Percentiles rank a stretch among this genome's conserved stretches.
Conservation (phyloP, 2,888 invertebrate species). For the Dusona sp. region DNA sequence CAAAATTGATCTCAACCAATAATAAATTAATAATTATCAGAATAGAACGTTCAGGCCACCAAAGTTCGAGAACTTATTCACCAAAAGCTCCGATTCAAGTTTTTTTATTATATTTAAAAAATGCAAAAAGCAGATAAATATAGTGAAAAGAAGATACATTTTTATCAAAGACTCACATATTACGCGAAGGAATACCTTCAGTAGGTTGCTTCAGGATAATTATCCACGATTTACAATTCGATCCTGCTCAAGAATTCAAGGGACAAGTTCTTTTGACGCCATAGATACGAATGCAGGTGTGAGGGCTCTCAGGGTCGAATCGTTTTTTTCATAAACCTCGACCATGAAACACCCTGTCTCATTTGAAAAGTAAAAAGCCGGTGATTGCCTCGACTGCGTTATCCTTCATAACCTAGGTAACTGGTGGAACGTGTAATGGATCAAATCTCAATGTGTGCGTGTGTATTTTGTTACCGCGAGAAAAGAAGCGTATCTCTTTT, state of each 20-base stretch:
- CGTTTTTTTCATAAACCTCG: conserved; percentile 3
- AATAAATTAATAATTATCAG: no score
- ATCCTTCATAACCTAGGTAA: conserved; percentile 28
- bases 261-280: neutral
- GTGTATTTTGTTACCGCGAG: conserved; percentile 17
- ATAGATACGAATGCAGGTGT: conserved; percentile 25
- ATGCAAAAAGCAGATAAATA: neutral
- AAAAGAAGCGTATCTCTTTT: neutral
- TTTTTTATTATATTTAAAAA: neutral
- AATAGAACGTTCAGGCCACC: neutral
- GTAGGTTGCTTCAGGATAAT: neutral
- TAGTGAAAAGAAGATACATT: neutral
- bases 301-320: conserved; percentile 29
- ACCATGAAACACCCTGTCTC: conserved; percentile 15
- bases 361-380: conserved; percentile 50
- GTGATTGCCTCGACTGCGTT: conserved; percentile 3
- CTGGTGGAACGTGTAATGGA: conserved; percentile 28
- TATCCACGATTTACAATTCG: conserved; percentile 4
- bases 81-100: neutral
- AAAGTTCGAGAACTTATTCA: neutral
- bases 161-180: neutral
- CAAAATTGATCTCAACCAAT: no score
- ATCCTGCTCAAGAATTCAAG: conserved; percentile 2
- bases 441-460: neutral
- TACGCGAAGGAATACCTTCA: neutral